Evolutionary conservation across 2,797 vertebrate species (phyloP), one percentile per base, ranked within the genome.

Genomic region (Ctenopoma kingsleyae): DNA sequence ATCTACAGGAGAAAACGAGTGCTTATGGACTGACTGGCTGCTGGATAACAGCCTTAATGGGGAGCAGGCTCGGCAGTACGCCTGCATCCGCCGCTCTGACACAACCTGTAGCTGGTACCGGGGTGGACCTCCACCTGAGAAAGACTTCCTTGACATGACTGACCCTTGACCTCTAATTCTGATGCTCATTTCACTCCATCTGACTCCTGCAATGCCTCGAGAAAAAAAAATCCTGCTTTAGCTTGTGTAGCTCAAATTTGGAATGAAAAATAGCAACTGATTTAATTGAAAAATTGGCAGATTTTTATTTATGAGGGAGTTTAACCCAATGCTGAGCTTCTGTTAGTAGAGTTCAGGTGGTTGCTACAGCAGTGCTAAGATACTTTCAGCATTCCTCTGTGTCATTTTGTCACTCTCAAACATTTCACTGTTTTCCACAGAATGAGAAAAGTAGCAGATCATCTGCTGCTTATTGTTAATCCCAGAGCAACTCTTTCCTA

Each of bases 1-100:
- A 0, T 93, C 93, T 50, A 93, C 88, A 0, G 87, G 93, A 19
- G 94, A 94, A 41, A 95, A 95, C 0, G 96, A 97, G 91, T 99
- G 98, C 83, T 92, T 96, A 83, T 98, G 97, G 97, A 97, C 94
- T 16, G 96, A 98, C 87, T 96, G 96, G 96, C 90, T 97, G 81
- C 82, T 95, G 77, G 96, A 96, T 81, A 89, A 94, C 79, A 95
- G 91, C 76, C 92, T 96, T 23, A 94, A 95, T 0, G 96, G 95
- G 38, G 93, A 96, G 66, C 96, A 98, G 89, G 96, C 96, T 61
- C 91, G 95, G 55, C 93, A 98, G 81, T 96, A 95, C 0, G 94
- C 96, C 87, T 99, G 98, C 55, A 95, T 96, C 88, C 95, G 95
- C 82, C 92, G 93, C 60, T 95, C 88, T 0, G 94, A 97, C 23